Conservation (phyloP, 2,113 vertebrate genomes). For the Tetraodon nigroviridis region DNA sequence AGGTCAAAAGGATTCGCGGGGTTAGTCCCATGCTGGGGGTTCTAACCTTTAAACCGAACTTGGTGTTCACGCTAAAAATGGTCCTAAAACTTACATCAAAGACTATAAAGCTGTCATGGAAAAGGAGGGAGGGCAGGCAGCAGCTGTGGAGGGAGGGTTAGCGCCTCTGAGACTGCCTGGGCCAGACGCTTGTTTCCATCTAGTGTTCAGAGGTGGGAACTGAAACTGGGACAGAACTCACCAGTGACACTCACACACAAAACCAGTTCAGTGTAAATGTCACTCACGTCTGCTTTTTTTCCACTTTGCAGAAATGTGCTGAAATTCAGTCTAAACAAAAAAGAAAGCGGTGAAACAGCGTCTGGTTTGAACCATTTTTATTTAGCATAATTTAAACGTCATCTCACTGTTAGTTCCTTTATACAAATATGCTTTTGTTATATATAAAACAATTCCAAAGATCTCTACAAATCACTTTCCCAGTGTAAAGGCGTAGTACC, state of each 20-base stretch:
- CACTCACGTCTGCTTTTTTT: conserved; percentile 1
- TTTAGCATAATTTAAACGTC: conserved; percentile 81
- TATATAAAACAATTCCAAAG: conserved; percentile 75
- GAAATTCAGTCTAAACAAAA: not conserved
- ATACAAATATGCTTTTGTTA: conserved; percentile 79
- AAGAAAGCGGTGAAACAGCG: not conserved
- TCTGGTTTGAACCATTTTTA: conserved; percentile 69
- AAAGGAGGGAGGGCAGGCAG: conserved; percentile 5
- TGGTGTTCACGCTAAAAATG: conserved; percentile 55
- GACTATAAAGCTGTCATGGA: conserved; percentile 55
- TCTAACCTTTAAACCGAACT: conserved; percentile 32
- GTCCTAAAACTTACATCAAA: conserved; percentile 26
- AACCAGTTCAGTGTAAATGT: not conserved
- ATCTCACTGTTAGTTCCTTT: conserved; percentile 82
- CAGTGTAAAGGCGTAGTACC: conserved; percentile 88
- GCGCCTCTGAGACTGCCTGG: conserved; percentile 4
- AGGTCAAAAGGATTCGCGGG: conserved; percentile 62
- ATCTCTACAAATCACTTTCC: conserved; percentile 82
- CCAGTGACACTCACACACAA: not conserved
- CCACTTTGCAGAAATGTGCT: conserved; percentile 5
- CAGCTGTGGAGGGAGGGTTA: conserved; percentile 14
- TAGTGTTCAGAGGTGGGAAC: conserved; percentile 54
- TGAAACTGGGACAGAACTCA: conserved; percentile 8
- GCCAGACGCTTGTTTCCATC: conserved; percentile 55
- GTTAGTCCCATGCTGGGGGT: conserved; percentile 30